Conservation (phyloP, 2,113 vertebrate species). For the Crotalus viridis region DNA sequence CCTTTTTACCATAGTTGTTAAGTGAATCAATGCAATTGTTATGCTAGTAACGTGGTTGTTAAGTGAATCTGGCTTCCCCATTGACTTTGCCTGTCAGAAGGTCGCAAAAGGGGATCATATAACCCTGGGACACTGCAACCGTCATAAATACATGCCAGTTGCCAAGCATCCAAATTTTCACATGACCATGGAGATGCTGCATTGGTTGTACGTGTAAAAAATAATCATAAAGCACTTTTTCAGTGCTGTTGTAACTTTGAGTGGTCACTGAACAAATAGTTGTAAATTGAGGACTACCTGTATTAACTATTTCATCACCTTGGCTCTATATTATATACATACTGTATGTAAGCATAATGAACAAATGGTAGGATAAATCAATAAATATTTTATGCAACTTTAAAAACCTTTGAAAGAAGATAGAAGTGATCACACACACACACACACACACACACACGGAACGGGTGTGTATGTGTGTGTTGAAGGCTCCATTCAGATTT, state of each 20-base stretch:
- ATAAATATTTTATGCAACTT: background rate
- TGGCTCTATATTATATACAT: background rate
- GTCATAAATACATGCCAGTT: background rate
- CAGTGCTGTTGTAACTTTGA: background rate
- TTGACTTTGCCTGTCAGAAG: background rate
- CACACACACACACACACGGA: no score
- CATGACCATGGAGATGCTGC: background rate
- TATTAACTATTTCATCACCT: background rate
- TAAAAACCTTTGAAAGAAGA: background rate
- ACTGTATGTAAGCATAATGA: background rate
- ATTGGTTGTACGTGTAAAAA: background rate
- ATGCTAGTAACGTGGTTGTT: background rate
- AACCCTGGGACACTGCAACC: background rate
- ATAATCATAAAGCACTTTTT: background rate
- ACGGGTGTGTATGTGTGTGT: background rate
- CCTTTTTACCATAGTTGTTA: background rate
- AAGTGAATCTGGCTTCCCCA: background rate
- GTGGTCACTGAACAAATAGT: background rate
- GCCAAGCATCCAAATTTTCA: background rate
- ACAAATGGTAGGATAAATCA: background rate
- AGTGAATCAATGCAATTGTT: background rate
- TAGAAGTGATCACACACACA: background rate
- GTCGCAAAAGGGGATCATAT: background rate
- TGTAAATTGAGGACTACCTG: background rate
- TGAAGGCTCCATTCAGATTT: background rate